A percentile compares a stretch with the other conserved stretches of the same genome.
phyloP scores from a whole-genome alignment of 1,140 invertebrate species.

The Pygmarrhopalites habei region DNA sequence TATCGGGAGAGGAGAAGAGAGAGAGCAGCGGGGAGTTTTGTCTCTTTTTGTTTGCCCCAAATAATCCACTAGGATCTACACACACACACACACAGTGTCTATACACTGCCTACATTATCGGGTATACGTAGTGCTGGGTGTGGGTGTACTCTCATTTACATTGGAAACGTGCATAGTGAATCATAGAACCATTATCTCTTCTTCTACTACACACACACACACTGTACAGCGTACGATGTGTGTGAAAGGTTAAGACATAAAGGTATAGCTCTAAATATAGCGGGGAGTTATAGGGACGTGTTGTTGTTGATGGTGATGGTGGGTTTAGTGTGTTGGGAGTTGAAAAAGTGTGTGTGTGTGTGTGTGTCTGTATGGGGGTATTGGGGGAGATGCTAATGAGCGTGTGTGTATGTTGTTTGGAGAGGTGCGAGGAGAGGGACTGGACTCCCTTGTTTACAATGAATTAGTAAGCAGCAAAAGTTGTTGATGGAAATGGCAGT shows the following conservation, averaged over 20 bases:
- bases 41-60: background rate
- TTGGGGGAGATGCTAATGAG: constrained; percentile 2
- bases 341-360: background rate
- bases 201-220: too few species aligned
- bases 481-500: constrained; percentile 25
- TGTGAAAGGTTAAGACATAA: background rate
- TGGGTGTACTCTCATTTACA: background rate
- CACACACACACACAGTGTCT: too few species aligned
- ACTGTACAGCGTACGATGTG: too few species aligned
- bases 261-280: too few species aligned
- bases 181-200: background rate
- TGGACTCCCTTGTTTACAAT: constrained; percentile 30
- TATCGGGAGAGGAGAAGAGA: background rate
- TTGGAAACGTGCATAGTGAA: background rate
- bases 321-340: background rate
- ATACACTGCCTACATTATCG: too few species aligned
- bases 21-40: background rate
- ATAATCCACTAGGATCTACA: background rate
- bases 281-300: background rate
- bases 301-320: background rate
- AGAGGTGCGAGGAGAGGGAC: constrained; percentile 17
- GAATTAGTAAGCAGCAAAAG: constrained; percentile 32
- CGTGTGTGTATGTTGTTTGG: constrained; percentile 1
- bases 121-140: background rate
- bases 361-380: background rate